Base-by-base conservation (phyloP, 2,888 invertebrate genomes). In the Balanococcus diminutus region DNA sequence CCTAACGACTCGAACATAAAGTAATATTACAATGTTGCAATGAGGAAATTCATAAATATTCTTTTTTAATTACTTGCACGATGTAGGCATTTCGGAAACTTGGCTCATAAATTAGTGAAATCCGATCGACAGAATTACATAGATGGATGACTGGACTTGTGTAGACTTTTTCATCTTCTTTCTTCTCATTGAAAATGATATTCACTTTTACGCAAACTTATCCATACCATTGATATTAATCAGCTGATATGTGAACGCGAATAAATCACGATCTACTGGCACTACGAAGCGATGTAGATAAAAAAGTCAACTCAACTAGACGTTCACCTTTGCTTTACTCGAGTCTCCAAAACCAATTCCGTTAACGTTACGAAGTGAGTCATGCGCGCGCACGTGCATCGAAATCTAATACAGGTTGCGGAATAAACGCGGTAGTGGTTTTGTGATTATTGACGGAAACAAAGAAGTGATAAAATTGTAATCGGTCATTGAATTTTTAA, bases 201-300 rank as follows among this genome's bases (percentile, higher is more conserved):
- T n/a, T 19, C 36, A 36, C 75, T 36, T 32, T 19, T 36, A 79
- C 75, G 36, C 75, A 19, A 31, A 79, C n/a, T 9, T 36, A 36
- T 32, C 36, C 32, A 79, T 31, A 72, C n/a, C 75, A 36, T 36
- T 36, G 22, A 36, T 79, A 79, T 11, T 79, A 36, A 32, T 79
- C 36, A 32, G 36, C 36, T 79, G 36, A 36, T 79, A 36, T 19
- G 36, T 36, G 75, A 79, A 79, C 75, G 31, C 75, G 75, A 31
- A 72, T 79, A 79, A 36, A n/a, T 79, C 32, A 79, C 32, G 19
- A 36, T 36, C 72, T 31, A 72, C 72, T n/a, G 36, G 75, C 36
- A 67, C 67, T 19, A 67, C 14, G 28, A 16, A 67, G 67, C 6
- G 28, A 31, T 11, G 28, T 28, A 67, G 67, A 67, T 67, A 67